Base-by-base conservation (phyloP, 2,113 vertebrate genomes). In the Reinhardtius hippoglossoides region DNA sequence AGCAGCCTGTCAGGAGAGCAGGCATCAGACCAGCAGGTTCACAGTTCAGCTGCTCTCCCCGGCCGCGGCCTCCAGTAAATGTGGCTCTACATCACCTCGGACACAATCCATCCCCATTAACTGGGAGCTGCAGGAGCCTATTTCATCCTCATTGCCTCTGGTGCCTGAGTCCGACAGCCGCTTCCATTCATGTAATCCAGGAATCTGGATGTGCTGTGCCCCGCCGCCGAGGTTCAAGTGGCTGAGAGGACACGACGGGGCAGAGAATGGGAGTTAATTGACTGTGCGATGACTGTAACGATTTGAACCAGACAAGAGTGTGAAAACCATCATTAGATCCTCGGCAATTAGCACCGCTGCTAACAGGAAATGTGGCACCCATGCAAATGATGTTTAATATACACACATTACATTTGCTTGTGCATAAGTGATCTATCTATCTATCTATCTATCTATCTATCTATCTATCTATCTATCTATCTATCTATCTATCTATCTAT, bases 101-200 rank as follows among this genome's bases (percentile, higher is more conserved):
- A 83, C 71, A 68, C 87, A 61, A 92, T 90, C 90, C 86, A 88
- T 88, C 89, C 79, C 80, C 91, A 90, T 93, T 93, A 93, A 81
- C 78, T 84, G 74, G 20, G 74, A 74, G 78, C 80, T 72, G 79
- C 74, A 67, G 78, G 66, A 85, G 80, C 80, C 72, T 70, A 87
- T 90, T 90, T 89, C 82, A 91, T 83, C 75, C 87, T 85, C 75
- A 82, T 85, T 71, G 82, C 67, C 71, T 67, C 20, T 31, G 69
- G 78, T 67, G 67, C 71, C 71, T 67, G 76, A 74, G 46, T 55
- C 16, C 24, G 75, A 76, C 88, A 89, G 84, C 67, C 78, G 71
- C 83, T 20, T 89, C 81, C 64, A 80, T 89, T 88, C 69, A 85
- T 79, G 79, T 88, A 81, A 87, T 58, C 81, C 73, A 52, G 14